phyloP scores from a whole-genome alignment of 2,113 vertebrate species.

The Takifugu flavidus region DNA sequence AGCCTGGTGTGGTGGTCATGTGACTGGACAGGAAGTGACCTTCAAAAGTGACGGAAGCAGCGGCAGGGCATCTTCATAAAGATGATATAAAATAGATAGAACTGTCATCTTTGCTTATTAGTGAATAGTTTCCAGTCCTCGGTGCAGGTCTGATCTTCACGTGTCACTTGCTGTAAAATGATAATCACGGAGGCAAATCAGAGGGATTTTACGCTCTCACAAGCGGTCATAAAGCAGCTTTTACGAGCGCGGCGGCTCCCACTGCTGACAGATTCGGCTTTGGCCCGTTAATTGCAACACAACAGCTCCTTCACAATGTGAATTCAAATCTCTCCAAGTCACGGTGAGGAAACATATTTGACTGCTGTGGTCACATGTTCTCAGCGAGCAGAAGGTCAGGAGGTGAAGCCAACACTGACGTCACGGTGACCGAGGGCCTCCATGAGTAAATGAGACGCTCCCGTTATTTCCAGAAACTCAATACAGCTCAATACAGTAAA shows the following conservation, averaged over 20 bases:
- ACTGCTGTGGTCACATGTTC: slow-evolving; percentile 42
- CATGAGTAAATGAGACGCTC: slow-evolving; percentile 15
- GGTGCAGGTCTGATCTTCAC: neutral
- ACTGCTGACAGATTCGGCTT: slow-evolving; percentile 10
- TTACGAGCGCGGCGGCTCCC: slow-evolving; percentile 7
- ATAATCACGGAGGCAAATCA: neutral
- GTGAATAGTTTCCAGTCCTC: too few species aligned
- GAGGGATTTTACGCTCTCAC: slow-evolving; percentile 1
- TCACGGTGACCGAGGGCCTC: neutral
- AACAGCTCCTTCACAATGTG: slow-evolving; percentile 26
- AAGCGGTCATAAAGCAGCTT: slow-evolving; percentile 11
- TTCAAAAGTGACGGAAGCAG: too few species aligned
- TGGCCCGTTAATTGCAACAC: slow-evolving; percentile 8
- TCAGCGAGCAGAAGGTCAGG: slow-evolving; percentile 46
- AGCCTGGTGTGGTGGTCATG: too few species aligned
- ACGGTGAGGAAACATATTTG: slow-evolving; percentile 31
- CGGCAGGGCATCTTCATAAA: too few species aligned
- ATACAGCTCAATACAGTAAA: too few species aligned
- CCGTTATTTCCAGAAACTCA: neutral
- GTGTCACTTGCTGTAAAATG: neutral
- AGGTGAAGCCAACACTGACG: slow-evolving; percentile 34
- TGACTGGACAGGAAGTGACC: too few species aligned
- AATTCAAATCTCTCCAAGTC: slow-evolving; percentile 39
- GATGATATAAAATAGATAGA: too few species aligned
- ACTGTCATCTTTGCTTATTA: too few species aligned